Conservation (phyloP, 35 echinoderm and acorn worm species). For the Diadema setosum region DNA sequence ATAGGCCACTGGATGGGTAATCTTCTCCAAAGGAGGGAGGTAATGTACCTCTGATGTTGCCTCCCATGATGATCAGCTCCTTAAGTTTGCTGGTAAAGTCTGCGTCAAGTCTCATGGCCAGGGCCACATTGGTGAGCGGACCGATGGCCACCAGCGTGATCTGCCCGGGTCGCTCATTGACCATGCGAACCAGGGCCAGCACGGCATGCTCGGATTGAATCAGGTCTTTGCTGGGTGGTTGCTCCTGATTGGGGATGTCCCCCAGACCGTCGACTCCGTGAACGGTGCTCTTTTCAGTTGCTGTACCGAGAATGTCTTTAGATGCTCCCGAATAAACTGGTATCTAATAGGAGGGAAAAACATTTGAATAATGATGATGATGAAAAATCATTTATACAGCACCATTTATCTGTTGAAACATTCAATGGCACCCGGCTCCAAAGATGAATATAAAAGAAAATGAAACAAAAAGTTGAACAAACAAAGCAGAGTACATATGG, state of each 20-base stretch:
- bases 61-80: slow-evolving; percentile 85
- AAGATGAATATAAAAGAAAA: no score
- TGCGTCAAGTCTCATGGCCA: slow-evolving; percentile 82
- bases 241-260: slow-evolving; percentile 14
- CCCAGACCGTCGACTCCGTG: slow-evolving; percentile 90
- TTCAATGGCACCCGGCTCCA: no score
- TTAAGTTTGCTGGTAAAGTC: slow-evolving; percentile 80
- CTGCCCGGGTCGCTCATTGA: slow-evolving; percentile 76
- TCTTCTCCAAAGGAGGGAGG: neutral
- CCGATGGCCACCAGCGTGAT: slow-evolving; percentile 92
- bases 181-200: slow-evolving; percentile 62
- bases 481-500: no score
- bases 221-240: neutral
- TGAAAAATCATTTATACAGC: neutral
- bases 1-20: neutral
- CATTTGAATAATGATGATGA: neutral
- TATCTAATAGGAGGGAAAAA: slow-evolving; percentile 40
- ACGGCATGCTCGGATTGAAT: slow-evolving; percentile 77
- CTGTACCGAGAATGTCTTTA: neutral
- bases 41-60: slow-evolving; percentile 72
- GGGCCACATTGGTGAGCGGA: slow-evolving; percentile 86
- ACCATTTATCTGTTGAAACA: no score
- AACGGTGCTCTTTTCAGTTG: neutral
- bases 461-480: no score
- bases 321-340: slow-evolving; percentile 69